A percentile compares a stretch with the other conserved stretches of the same genome.
phyloP scores from a whole-genome alignment of 2,797 vertebrate species.

The Chelon labrosus region DNA sequence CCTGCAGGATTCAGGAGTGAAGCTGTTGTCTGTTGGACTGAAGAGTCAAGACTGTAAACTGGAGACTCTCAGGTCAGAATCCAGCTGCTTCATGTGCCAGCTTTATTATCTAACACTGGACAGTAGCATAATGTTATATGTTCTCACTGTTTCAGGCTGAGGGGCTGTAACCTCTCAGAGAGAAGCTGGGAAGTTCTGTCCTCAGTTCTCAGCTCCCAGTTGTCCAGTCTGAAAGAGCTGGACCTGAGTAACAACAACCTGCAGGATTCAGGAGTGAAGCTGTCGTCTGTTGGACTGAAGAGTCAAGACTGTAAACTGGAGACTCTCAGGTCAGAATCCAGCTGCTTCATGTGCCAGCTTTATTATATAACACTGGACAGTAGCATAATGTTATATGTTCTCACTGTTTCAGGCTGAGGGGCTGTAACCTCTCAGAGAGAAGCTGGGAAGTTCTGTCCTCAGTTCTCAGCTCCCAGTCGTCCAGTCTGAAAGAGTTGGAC shows the following conservation, averaged over 20 bases:
- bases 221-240: too few species aligned
- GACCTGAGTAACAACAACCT: too few species aligned
- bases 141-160: neutral
- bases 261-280: too few species aligned
- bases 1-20: too few species aligned
- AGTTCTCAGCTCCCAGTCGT: constrained; percentile 5
- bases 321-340: constrained; percentile 18
- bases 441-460: constrained; percentile 23
- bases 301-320: neutral
- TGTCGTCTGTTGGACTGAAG: too few species aligned
- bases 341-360: neutral
- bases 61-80: constrained; percentile 20
- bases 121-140: neutral
- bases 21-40: too few species aligned
- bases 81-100: too few species aligned
- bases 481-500: constrained; percentile 2
- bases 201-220: too few species aligned
- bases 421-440: constrained; percentile 21
- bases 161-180: too few species aligned
- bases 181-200: too few species aligned
- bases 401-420: constrained; percentile 13
- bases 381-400: neutral
- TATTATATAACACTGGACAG: neutral
- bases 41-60: neutral
- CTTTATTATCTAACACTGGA: neutral